Conservation (phyloP, 1,140 invertebrate genomes). For the Zaprionus davidi region DNA sequence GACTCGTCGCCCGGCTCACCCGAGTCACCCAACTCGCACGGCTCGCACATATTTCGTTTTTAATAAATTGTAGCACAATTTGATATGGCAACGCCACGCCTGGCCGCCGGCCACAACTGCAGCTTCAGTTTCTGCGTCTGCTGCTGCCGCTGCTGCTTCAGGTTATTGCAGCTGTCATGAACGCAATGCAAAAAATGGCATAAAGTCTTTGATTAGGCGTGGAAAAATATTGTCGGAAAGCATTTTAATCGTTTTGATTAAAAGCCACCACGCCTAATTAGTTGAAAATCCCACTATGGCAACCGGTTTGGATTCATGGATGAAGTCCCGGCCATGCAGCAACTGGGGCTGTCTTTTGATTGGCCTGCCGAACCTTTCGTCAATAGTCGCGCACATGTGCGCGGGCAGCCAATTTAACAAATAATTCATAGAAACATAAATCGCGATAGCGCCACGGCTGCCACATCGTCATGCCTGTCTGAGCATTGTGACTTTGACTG, state of each 20-base stretch:
- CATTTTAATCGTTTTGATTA: slow-evolving; percentile 83
- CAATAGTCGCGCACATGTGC: slow-evolving; percentile 58
- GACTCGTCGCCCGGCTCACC: slow-evolving; percentile 38
- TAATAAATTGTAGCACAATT: slow-evolving; percentile 83
- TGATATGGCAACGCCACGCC: slow-evolving; percentile 73
- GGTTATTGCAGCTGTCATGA: slow-evolving; percentile 73
- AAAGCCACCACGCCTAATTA: slow-evolving; percentile 82
- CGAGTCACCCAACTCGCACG: slow-evolving; percentile 25
- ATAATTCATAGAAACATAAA: slow-evolving; percentile 80
- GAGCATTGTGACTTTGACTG: slow-evolving; percentile 60
- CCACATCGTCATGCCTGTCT: slow-evolving; percentile 63
- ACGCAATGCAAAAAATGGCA: slow-evolving; percentile 72
- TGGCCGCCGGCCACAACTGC: slow-evolving; percentile 17
- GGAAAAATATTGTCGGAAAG: slow-evolving; percentile 82
- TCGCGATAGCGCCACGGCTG: slow-evolving; percentile 72
- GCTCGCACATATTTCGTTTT: slow-evolving; percentile 79
- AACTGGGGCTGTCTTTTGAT: slow-evolving; percentile 21
- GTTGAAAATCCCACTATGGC: slow-evolving; percentile 60
- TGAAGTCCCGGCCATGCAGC: not conserved
- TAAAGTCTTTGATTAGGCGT: slow-evolving; percentile 79
- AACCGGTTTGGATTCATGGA: slow-evolving; percentile 54
- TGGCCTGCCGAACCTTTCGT: slow-evolving; percentile 66
- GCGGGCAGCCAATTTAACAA: slow-evolving; percentile 73
- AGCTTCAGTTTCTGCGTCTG: slow-evolving; percentile 6
- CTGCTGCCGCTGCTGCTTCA: slow-evolving; percentile 18